phyloP scores from a whole-genome alignment of 1,140 invertebrate genomes.

The Cryptotermes secundus region DNA sequence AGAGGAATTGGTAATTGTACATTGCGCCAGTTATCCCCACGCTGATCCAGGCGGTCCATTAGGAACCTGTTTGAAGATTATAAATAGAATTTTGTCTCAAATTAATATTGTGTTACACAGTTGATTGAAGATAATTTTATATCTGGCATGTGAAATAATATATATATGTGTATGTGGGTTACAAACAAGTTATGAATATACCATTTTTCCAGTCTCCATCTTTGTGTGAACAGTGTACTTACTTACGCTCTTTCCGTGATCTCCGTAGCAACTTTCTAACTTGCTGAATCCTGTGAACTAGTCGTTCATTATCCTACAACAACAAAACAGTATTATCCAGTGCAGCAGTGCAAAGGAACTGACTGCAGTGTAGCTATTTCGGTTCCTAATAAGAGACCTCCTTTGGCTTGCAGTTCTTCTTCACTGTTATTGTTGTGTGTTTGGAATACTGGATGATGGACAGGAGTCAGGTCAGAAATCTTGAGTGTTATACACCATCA shows the following conservation, averaged over 20 bases:
- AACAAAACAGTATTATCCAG: neutral
- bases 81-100: slow-evolving; percentile 29
- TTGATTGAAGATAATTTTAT: slow-evolving; percentile 9
- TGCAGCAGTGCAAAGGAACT: too few species aligned
- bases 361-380: too few species aligned
- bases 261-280: slow-evolving; percentile 50
- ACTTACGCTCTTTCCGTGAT: slow-evolving; percentile 52
- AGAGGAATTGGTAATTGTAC: slow-evolving; percentile 49
- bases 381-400: too few species aligned
- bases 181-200: neutral
- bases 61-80: slow-evolving; percentile 45
- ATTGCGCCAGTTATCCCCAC: slow-evolving; percentile 52
- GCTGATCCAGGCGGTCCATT: slow-evolving; percentile 51
- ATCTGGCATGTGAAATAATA: slow-evolving; percentile 3
- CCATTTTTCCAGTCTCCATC: neutral
- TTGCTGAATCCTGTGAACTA: slow-evolving; percentile 52
- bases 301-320: slow-evolving; percentile 52
- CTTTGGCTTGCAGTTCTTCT: too few species aligned
- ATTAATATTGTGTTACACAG: slow-evolving; percentile 18
- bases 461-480: too few species aligned
- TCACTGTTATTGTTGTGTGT: too few species aligned
- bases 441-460: too few species aligned
- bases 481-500: too few species aligned
- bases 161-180: slow-evolving; percentile 41
- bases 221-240: slow-evolving; percentile 38